Evolutionary conservation across 2,888 invertebrate genomes (phyloP).

Genomic region (Drosophila rubida): DNA sequence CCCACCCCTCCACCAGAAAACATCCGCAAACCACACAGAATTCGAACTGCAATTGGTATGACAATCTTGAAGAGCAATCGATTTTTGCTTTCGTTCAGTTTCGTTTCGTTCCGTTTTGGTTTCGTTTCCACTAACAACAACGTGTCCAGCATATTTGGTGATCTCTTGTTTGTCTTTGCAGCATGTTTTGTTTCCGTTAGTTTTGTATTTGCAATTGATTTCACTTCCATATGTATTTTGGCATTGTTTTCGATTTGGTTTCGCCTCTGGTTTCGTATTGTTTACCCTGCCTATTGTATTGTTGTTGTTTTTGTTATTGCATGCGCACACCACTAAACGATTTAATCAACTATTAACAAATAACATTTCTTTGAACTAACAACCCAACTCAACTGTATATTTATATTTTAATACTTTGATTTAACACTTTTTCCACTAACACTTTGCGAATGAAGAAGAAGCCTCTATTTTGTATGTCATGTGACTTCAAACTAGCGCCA

Average conservation of each 20-base stretch:
- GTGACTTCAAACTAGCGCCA: background rate
- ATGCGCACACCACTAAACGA: constrained; percentile 48
- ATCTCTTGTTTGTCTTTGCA: constrained; percentile 1
- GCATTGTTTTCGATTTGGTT: constrained; percentile 6
- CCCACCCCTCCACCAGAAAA: background rate
- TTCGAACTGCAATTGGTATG: constrained; percentile 55
- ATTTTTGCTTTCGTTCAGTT: background rate
- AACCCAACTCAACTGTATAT: too few relatives aligned
- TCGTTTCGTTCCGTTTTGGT: background rate
- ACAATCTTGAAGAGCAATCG: constrained; percentile 22
- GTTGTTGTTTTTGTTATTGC: constrained; percentile 80
- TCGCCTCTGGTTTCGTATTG: background rate
- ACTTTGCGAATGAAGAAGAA: background rate
- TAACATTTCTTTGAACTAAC: background rate
- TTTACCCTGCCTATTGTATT: constrained; percentile 48
- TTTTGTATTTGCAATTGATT: constrained; percentile 11
- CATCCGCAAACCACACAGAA: constrained; percentile 25
- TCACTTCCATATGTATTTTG: background rate
- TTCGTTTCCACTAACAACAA: constrained; percentile 25
- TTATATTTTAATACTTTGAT: background rate
- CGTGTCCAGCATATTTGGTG: background rate
- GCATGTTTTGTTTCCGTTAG: constrained; percentile 35
- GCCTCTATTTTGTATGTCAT: background rate
- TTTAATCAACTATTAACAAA: constrained; percentile 16
- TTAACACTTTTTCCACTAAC: background rate